Conservation (phyloP, 2,797 vertebrate genomes). For the Paramormyrops hopkinsi region DNA sequence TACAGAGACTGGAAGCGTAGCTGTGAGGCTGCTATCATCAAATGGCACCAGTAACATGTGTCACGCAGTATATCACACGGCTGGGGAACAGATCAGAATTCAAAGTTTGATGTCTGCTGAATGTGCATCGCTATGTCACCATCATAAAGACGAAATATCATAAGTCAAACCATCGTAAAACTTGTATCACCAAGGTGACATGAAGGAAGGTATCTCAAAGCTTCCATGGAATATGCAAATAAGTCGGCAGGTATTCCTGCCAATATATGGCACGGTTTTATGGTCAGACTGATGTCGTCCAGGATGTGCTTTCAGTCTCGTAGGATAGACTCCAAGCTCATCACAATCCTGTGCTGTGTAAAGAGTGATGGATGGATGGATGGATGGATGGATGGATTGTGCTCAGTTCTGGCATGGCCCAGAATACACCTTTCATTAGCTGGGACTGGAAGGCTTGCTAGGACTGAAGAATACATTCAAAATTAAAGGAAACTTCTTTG, state of each 20-base stretch:
- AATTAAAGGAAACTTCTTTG: neutral
- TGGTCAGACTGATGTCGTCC: neutral
- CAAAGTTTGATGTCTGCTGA: neutral
- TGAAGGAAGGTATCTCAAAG: neutral
- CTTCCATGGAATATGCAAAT: neutral
- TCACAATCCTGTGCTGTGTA: neutral
- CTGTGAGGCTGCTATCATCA: neutral
- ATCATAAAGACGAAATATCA: neutral
- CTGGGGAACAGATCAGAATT: neutral
- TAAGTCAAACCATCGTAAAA: neutral
- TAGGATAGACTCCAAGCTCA: neutral
- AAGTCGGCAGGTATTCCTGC: neutral
- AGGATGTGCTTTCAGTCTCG: neutral
- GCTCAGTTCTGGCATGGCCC: neutral
- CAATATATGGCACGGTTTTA: neutral
- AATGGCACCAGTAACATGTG: neutral
- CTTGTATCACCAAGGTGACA: neutral
- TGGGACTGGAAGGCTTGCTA: neutral
- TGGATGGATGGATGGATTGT: neutral
- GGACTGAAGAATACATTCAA: neutral
- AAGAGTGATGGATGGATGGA: neutral
- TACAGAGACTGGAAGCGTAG: neutral
- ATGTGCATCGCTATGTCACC: neutral
- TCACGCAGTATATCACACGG: neutral
- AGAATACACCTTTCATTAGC: neutral